A percentile compares a stretch with the other conserved stretches of the same genome.
These are phyloP conservation scores for Chrysoperla carnea DNA, from an alignment of 1,140 invertebrate genomes.

Conservation along the genomic window DNA sequence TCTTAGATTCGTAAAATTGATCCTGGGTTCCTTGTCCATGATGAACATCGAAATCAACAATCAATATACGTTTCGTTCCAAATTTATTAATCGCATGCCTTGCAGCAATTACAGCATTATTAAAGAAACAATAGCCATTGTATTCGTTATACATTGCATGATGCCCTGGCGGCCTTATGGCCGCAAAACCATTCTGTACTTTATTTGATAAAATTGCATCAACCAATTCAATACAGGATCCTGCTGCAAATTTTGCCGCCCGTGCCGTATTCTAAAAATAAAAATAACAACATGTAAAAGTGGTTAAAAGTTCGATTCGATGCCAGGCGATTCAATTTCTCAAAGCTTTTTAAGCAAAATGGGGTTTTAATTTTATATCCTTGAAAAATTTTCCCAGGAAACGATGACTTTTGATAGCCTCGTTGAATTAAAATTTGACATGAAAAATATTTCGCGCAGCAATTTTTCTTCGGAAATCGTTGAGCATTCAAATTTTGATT, in stretches of 20 bases:
- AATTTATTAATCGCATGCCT: conserved; percentile 50
- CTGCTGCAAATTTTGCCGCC: conserved; percentile 31
- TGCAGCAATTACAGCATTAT: conserved; percentile 89
- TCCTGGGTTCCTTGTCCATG: conserved; percentile 91
- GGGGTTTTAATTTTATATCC: too few relatives aligned
- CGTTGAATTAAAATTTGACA: too few relatives aligned
- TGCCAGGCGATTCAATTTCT: too few relatives aligned
- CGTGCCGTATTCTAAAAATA: too few relatives aligned
- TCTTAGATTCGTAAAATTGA: conserved; percentile 83
- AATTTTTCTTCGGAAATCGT: too few relatives aligned
- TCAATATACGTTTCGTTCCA: conserved; percentile 51
- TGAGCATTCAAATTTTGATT: too few relatives aligned
- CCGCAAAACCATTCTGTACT: conserved; percentile 73
- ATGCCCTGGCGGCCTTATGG: conserved; percentile 83
- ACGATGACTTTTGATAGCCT: too few relatives aligned
- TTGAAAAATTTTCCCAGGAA: too few relatives aligned
- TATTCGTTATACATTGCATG: conserved; percentile 83
- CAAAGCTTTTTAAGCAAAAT: too few relatives aligned
- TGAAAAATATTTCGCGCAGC: too few relatives aligned
- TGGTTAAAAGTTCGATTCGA: too few relatives aligned
- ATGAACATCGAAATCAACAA: conserved; percentile 96
- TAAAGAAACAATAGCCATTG: conserved; percentile 92
- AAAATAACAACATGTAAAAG: too few relatives aligned
- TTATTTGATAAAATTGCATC: conserved; percentile 46
- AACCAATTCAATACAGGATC: conserved; percentile 65